These are phyloP conservation scores for Ciconia stormi DNA, from an alignment of 2,113 vertebrate genomes.

Conservation along the genomic window DNA sequence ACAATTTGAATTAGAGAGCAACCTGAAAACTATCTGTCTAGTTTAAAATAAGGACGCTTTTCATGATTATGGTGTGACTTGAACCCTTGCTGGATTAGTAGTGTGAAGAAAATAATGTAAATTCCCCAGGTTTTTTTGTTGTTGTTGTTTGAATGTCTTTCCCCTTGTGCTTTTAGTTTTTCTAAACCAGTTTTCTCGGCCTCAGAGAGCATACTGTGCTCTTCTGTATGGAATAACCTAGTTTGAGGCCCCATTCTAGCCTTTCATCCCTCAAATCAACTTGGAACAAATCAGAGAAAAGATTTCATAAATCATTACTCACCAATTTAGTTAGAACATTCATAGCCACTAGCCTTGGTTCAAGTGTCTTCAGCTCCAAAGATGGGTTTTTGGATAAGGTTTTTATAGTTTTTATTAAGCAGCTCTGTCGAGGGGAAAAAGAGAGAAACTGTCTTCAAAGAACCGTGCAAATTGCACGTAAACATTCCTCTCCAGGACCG, in stretches of 20 bases:
- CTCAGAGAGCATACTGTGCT: background rate
- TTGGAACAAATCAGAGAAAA: background rate
- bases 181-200: background rate
- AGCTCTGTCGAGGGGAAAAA: background rate
- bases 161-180: background rate
- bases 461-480: background rate
- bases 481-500: background rate
- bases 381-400: background rate
- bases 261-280: background rate
- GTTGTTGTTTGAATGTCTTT: background rate
- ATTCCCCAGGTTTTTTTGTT: too few relatives aligned
- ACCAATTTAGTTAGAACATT: background rate
- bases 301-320: background rate
- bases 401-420: background rate
- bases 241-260: background rate
- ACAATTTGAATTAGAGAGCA: background rate
- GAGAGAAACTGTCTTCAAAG: background rate
- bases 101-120: background rate
- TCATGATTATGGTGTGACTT: background rate
- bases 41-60: background rate
- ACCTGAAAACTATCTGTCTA: background rate
- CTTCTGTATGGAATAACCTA: background rate
- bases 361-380: background rate
- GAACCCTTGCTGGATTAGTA: background rate
- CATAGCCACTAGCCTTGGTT: background rate